A percentile compares a stretch with the other conserved stretches of the same genome.
These are phyloP conservation scores for Bradypus variegatus DNA, from an alignment of 2,797 vertebrate species.

Conservation along the genomic window DNA sequence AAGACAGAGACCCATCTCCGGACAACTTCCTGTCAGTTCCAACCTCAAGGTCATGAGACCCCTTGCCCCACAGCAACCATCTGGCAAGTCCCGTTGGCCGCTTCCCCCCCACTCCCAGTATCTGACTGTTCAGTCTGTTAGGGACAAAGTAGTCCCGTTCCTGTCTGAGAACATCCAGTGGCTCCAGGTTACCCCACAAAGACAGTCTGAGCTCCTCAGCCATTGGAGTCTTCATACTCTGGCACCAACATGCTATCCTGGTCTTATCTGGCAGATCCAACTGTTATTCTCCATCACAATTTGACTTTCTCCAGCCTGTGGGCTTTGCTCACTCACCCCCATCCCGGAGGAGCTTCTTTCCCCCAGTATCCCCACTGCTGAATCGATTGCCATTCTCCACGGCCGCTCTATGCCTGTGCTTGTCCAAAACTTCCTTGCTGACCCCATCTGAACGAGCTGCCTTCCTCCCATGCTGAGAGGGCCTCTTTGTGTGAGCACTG, in stretches of 20 bases:
- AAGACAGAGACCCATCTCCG: not conserved
- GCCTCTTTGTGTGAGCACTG: not conserved
- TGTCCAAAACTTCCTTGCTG: not conserved
- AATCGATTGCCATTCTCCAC: rapidly evolving
- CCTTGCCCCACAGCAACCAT: rapidly evolving
- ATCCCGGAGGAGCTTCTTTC: not conserved
- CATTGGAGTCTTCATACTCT: rapidly evolving
- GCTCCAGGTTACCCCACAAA: not conserved
- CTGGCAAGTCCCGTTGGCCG: not conserved
- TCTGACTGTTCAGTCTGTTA: not conserved
- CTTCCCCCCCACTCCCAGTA: not conserved
- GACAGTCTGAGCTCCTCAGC: not conserved
- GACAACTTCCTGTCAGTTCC: not conserved
- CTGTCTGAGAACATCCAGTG: too few species aligned
- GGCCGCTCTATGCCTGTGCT: not conserved
- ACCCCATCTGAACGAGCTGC: not conserved
- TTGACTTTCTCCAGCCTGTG: not conserved
- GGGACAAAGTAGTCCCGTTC: not conserved
- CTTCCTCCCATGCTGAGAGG: not conserved
- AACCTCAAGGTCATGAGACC: not conserved
- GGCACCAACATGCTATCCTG: not conserved
- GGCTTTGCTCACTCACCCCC: not conserved
- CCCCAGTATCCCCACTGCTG: not conserved
- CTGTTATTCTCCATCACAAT: not conserved
- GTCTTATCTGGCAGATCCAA: too few species aligned